Conservation (phyloP, 1,140 invertebrate genomes). For the Platorchestia sp. region DNA sequence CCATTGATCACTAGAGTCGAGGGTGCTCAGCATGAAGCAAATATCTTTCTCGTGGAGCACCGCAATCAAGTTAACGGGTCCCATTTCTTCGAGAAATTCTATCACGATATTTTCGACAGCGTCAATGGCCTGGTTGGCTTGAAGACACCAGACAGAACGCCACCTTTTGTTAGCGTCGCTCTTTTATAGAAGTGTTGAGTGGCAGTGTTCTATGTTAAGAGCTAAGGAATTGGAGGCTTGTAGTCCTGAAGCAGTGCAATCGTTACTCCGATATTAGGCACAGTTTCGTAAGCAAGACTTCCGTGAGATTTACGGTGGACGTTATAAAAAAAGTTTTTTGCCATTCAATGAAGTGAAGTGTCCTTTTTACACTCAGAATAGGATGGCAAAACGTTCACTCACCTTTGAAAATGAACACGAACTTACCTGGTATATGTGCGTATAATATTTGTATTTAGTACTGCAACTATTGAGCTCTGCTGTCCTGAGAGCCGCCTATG, state of each 20-base stretch:
- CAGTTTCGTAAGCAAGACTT: too few relatives aligned
- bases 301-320: background rate
- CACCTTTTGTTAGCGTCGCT: background rate
- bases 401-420: too few relatives aligned
- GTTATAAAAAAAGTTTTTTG: too few relatives aligned
- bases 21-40: background rate
- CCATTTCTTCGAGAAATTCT: background rate
- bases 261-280: background rate
- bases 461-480: too few relatives aligned
- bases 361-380: too few relatives aligned
- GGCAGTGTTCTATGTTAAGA: background rate
- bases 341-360: too few relatives aligned
- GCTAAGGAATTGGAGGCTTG: background rate
- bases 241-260: background rate
- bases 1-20: background rate
- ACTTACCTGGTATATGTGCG: too few relatives aligned
- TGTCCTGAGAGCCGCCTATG: too few relatives aligned
- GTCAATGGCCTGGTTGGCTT: background rate
- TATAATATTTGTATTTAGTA: too few relatives aligned
- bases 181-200: background rate
- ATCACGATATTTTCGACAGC: background rate
- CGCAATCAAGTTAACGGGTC: background rate
- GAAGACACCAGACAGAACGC: background rate
- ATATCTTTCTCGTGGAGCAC: background rate
- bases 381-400: too few relatives aligned